Percentiles rank a stretch among this genome's conserved stretches.
Evolutionary conservation across 35 echinoderm and acorn worm species (phyloP).

Genomic region (Chiridota heheva): DNA sequence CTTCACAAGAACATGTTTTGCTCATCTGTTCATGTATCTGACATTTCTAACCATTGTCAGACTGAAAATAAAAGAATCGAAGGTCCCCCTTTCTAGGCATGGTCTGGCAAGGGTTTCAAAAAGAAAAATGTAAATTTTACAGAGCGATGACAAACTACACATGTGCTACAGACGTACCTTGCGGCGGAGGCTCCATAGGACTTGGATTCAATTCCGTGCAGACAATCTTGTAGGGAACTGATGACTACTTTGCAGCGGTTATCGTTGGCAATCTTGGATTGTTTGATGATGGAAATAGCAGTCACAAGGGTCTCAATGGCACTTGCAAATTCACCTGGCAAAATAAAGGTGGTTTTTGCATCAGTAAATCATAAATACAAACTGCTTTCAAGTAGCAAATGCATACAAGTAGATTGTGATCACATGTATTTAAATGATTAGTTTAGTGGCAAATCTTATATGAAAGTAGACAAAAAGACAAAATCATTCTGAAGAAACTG

Average conservation of each 20-base stretch:
- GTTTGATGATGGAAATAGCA: conserved; percentile 94
- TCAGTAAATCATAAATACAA: not conserved
- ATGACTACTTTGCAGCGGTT: conserved; percentile 93
- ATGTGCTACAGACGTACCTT: conserved; percentile 20
- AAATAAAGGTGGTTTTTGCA: not conserved
- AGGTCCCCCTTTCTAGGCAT: not conserved
- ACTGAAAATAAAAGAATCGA: not conserved
- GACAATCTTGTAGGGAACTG: conserved; percentile 92
- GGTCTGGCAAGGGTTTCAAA: not conserved
- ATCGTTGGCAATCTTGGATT: conserved; percentile 88
- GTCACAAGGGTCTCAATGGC: conserved; percentile 96
- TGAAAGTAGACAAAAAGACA: too few relatives aligned
- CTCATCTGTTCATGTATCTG: not conserved
- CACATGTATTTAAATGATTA: too few relatives aligned
- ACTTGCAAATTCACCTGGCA: conserved; percentile 75
- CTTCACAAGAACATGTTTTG: not conserved
- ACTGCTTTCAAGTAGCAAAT: too few relatives aligned
- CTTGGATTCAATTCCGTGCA: conserved; percentile 92
- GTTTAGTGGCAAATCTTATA: too few relatives aligned
- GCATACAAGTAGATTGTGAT: too few relatives aligned
- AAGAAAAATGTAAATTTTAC: not conserved
- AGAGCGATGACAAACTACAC: not conserved
- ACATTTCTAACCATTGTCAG: not conserved
- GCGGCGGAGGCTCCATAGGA: conserved; percentile 80
- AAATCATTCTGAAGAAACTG: too few relatives aligned